Evolutionary conservation across 2,113 vertebrate genomes (phyloP), one percentile per base, ranked within the genome.

Genomic region (Pterocles gutturalis): DNA sequence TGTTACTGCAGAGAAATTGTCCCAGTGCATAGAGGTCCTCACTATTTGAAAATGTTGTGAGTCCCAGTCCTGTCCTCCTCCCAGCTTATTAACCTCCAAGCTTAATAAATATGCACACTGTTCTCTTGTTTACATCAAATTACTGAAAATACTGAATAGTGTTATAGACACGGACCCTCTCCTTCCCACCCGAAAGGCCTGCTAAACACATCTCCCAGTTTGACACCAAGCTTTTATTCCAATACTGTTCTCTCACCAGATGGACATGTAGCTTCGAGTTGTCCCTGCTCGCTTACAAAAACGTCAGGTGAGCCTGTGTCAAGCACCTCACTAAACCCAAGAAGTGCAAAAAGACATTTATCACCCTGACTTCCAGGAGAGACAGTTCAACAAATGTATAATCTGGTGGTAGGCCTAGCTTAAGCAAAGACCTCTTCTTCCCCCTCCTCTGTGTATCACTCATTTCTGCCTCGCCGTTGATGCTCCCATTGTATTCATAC

Each of bases 361-460:
- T 61, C 13, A 41, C 8, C 11, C 17, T 36, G n/a, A 89, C 51
- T 92, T 86, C 46, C 31, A n/a, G 12, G 10, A 45, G 41, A 88
- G 61, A 11, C n/a, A 61, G 54, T 66, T 83, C 46, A 94, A 73
- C 67, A 69, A 80, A 69, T 80, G 76, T 22, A 57, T 61, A 45
- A 11, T 41, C 41, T 66, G 36, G 25, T 77, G 49, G 45, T 26
- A 92, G 28, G 38, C 45, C 22, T 53, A 88, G 28, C 24, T 84
- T 65, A 51, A 73, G 28, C 25, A 77, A 83, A 6, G n/a, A 83
- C 20, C 11, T 57, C 28, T 73, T 77, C 31, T 49, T 1, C 11
- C n/a, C 36, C 1, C 8, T 55, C 19, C 26, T 13, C n/a, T 19
- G 24, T 2, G 5, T 64, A 60, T 28, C 25, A 21, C 0, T 0